phyloP scores from a whole-genome alignment of 2,797 vertebrate species.

The Alcedo atthis region DNA sequence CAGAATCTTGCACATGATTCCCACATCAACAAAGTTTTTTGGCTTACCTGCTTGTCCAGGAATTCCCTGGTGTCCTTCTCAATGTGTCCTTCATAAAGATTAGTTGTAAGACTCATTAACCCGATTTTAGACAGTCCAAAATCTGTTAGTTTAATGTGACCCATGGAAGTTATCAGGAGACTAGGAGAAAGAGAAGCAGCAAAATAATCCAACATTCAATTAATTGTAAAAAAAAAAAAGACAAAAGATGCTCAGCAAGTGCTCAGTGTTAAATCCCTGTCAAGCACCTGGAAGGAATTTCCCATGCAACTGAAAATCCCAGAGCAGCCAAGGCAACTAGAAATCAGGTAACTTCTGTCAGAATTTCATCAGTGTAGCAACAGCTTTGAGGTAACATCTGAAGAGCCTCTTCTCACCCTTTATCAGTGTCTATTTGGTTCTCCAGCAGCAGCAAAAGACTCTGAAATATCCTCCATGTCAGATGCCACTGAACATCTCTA shows the following conservation, averaged over 20 bases:
- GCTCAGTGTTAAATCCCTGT: neutral
- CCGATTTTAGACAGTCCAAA: conserved; percentile 97
- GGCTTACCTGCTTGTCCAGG: conserved; percentile 91
- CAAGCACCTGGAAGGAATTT: neutral
- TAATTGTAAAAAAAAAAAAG: neutral
- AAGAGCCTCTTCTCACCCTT: neutral
- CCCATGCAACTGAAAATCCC: neutral
- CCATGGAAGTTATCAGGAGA: conserved; percentile 96
- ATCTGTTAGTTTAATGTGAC: conserved; percentile 96
- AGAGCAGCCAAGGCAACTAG: neutral
- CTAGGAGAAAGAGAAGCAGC: conserved; percentile 69
- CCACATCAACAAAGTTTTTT: neutral
- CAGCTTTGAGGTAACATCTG: neutral
- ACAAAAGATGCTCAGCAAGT: neutral
- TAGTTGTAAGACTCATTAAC: conserved; percentile 96
- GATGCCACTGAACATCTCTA: neutral
- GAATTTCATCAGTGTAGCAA: neutral
- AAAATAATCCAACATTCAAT: neutral
- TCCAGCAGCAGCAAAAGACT: neutral
- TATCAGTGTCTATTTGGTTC: neutral
- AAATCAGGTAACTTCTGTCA: neutral
- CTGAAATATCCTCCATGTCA: neutral
- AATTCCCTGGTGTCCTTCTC: conserved; percentile 97
- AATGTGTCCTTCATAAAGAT: conserved; percentile 96
- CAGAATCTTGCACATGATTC: neutral